phyloP scores from a whole-genome alignment of 2,797 vertebrate genomes.

The Intellagama lesueurii region DNA sequence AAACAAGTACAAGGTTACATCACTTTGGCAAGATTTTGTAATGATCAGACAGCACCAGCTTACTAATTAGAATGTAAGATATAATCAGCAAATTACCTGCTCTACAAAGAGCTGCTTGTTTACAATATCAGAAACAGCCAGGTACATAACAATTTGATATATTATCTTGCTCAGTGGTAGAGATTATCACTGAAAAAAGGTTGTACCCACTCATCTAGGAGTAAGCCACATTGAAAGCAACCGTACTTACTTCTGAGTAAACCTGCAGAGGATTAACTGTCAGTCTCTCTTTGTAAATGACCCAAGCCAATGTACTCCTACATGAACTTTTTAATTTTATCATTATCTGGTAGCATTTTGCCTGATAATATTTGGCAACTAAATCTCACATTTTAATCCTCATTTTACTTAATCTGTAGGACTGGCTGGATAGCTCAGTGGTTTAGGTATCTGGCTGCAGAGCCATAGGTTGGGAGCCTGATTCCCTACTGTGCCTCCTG shows the following conservation, averaged over 20 bases:
- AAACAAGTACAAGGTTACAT: slow-evolving; percentile 46
- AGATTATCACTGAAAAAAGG: background rate
- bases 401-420: background rate
- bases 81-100: background rate
- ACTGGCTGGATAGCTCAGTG: no score
- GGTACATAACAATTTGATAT: background rate
- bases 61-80: slow-evolving; percentile 13
- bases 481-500: no score
- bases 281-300: background rate
- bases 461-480: no score
- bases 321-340: background rate
- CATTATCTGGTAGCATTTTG: background rate
- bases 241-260: background rate
- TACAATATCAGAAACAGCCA: background rate
- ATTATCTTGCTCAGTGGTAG: background rate
- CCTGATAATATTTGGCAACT: background rate
- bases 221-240: background rate
- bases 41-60: background rate
- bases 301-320: background rate
- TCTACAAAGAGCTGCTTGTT: background rate
- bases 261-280: background rate
- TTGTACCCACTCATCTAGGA: background rate
- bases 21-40: background rate
- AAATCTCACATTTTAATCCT: background rate
- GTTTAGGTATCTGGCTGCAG: no score